These are phyloP conservation scores for Thecophora atra DNA, from an alignment of 2,888 invertebrate genomes.

Conservation along the genomic window DNA sequence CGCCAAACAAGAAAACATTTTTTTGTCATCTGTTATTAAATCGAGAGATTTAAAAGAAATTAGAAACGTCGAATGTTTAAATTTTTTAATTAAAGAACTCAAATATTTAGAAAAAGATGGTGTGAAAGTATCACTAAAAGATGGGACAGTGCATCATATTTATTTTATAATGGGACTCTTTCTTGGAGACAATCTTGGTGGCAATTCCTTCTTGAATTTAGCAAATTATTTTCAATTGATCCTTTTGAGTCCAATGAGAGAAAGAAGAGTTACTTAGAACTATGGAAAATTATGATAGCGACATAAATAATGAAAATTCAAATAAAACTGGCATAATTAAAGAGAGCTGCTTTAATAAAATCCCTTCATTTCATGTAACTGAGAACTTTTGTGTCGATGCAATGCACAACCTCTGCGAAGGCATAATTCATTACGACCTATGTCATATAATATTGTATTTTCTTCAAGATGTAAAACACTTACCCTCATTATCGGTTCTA, in stretches of 20 bases:
- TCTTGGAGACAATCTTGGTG: conserved; percentile 31
- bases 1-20: conserved; percentile 13
- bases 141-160: conserved; percentile 15
- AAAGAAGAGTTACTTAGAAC: conserved; percentile 22
- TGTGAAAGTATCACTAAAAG: conserved; percentile 22
- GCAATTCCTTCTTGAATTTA: conserved; percentile 28
- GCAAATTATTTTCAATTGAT: conserved; percentile 26
- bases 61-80: conserved; percentile 26
- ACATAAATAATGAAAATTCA: conserved; percentile 14
- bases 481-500: conserved; percentile 13
- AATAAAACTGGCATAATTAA: conserved; percentile 23
- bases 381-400: too few relatives aligned
- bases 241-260: too few relatives aligned
- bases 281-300: conserved; percentile 18
- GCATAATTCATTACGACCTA: conserved; percentile 24
- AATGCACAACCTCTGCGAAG: conserved; percentile 31
- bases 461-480: conserved; percentile 15
- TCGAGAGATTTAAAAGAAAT: conserved; percentile 20
- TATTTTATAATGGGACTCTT: conserved; percentile 35
- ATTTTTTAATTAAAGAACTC: conserved; percentile 28
- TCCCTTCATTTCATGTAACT: too few relatives aligned
- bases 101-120: conserved; percentile 27
- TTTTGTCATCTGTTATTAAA: conserved; percentile 23
- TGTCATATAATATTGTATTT: conserved; percentile 23
- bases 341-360: conserved; percentile 26